These are phyloP conservation scores for Gallinago undulata DNA, from an alignment of 2,113 vertebrate genomes.

Conservation along the genomic window DNA sequence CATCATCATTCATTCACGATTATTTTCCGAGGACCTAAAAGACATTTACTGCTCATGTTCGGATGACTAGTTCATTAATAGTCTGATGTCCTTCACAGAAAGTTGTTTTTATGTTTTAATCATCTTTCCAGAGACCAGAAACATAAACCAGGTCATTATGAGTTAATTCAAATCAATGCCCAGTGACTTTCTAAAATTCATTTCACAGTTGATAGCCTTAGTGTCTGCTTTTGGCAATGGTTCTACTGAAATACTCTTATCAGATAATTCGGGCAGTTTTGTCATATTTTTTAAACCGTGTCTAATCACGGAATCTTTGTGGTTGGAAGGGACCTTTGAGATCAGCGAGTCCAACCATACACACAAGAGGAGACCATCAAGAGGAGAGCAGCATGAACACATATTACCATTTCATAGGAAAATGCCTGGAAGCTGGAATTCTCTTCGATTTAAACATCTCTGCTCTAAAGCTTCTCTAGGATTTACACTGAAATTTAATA, in stretches of 20 bases:
- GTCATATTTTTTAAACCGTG: neutral
- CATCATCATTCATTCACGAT: neutral
- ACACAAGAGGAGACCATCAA: neutral
- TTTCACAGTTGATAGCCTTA: slow-evolving; percentile 29
- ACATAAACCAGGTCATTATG: slow-evolving; percentile 33
- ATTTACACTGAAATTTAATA: neutral
- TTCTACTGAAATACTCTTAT: neutral
- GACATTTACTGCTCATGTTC: neutral
- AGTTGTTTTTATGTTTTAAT: slow-evolving; percentile 22
- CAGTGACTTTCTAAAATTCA: neutral
- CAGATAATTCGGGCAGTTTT: neutral
- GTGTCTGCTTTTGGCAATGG: neutral
- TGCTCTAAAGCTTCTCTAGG: neutral
- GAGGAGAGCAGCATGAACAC: neutral
- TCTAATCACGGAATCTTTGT: neutral
- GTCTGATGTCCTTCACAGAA: slow-evolving; percentile 23
- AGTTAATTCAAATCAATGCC: slow-evolving; percentile 25
- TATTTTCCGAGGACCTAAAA: neutral
- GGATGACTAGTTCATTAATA: neutral
- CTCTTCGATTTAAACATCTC: neutral
- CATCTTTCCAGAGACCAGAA: slow-evolving; percentile 9
- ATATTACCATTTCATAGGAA: neutral
- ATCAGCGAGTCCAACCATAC: too few relatives aligned
- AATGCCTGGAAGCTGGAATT: neutral
- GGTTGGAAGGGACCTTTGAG: too few relatives aligned